These are phyloP conservation scores for Pangasius larnaudii DNA, from an alignment of 2,797 vertebrate species.

Conservation along the genomic window DNA sequence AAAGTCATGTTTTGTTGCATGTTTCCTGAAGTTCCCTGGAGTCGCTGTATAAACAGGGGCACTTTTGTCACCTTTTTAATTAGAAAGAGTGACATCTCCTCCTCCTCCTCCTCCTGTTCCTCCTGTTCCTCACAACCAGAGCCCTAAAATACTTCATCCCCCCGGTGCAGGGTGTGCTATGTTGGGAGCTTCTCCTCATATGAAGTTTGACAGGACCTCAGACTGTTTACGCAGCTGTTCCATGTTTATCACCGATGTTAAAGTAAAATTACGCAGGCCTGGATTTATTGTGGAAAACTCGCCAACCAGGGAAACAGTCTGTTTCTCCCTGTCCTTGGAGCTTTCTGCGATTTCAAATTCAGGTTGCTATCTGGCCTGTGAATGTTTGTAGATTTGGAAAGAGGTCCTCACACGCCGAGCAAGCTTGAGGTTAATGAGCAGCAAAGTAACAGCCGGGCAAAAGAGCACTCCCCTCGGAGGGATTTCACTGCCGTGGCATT, in stretches of 20 bases:
- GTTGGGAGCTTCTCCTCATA: conserved; percentile 47
- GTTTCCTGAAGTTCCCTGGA: background rate
- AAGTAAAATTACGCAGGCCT: conserved; percentile 38
- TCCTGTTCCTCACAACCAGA: conserved; percentile 10
- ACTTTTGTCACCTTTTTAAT: background rate
- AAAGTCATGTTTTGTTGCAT: background rate
- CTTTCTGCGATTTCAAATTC: background rate
- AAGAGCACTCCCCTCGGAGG: background rate
- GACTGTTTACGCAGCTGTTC: conserved; percentile 73
- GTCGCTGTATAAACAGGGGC: background rate
- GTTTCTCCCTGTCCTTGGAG: background rate
- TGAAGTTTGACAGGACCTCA: conserved; percentile 59
- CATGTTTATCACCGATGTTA: conserved; percentile 55
- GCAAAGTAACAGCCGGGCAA: conserved; percentile 20
- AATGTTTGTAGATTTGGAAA: conserved; percentile 25
- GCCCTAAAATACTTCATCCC: conserved; percentile 46
- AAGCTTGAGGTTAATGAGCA: conserved; percentile 44
- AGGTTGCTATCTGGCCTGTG: background rate
- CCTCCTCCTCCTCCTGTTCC: conserved; percentile 6
- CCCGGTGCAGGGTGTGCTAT: conserved; percentile 31
- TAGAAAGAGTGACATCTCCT: background rate
- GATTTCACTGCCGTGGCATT: conserved; percentile 35
- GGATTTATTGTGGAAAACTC: background rate
- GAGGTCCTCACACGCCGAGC: background rate
- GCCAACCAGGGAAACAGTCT: background rate